Percentiles rank a stretch among this genome's conserved stretches.
phyloP scores from a whole-genome alignment of 2,888 invertebrate genomes.

The Leucozona laternaria region DNA sequence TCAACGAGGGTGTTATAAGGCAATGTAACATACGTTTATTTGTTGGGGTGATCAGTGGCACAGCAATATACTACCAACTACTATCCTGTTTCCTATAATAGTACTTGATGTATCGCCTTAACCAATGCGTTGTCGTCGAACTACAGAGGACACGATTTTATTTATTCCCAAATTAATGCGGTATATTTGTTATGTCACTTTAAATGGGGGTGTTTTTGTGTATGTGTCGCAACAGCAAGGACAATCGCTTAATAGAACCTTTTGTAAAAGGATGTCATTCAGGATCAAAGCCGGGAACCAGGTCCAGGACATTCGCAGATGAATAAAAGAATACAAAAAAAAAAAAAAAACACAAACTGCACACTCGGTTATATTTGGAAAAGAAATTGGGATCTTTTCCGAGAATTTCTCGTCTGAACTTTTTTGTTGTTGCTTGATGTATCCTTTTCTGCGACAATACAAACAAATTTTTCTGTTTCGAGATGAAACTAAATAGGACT shows the following conservation, averaged over 20 bases:
- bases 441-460: conserved; percentile 46
- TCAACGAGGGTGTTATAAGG: conserved; percentile 54
- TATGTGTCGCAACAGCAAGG: conserved; percentile 50
- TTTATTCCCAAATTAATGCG: conserved; percentile 72
- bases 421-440: conserved; percentile 11
- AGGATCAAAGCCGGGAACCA: too few species aligned
- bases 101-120: conserved; percentile 57
- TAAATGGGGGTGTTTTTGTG: conserved; percentile 66
- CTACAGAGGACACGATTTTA: conserved; percentile 64
- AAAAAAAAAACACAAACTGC: conserved; percentile 50
- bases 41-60: conserved; percentile 33
- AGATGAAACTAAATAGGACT: conserved; percentile 68
- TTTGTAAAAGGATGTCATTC: conserved; percentile 45
- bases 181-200: conserved; percentile 74
- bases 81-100: conserved; percentile 52
- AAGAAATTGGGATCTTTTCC: conserved; percentile 62
- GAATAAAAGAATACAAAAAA: not conserved
- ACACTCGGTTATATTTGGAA: conserved; percentile 70
- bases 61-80: conserved; percentile 14
- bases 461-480: conserved; percentile 66
- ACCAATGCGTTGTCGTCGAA: conserved; percentile 35
- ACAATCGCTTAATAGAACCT: conserved; percentile 67
- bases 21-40: conserved; percentile 29
- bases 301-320: conserved; percentile 30
- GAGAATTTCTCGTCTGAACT: not conserved